Evolutionary conservation across 2,797 vertebrate species (phyloP), one percentile per base, ranked within the genome.

Genomic region (Lithobates sylvaticus): DNA sequence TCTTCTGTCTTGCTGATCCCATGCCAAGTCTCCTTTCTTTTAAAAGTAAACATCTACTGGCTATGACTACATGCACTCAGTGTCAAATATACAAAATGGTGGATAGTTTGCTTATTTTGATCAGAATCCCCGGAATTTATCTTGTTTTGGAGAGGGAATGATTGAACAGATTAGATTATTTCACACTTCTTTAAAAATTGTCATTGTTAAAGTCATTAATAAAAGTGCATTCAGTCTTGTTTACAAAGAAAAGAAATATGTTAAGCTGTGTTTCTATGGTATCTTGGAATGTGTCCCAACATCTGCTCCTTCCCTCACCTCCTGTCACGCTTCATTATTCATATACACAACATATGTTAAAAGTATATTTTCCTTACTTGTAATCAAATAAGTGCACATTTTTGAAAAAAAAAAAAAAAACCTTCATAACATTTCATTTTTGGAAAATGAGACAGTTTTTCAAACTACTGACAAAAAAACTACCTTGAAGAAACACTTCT

Each of bases 201-300:
- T 67, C 26, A 67, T 67, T 29, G 9, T 1, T 74, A 42, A 83
- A n/a, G 44, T 84, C 81, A 87, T 73, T 68, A 68, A 54, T 75
- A 79, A 84, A 75, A 83, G 32, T 84, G 65, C 29, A 58, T 75
- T 78, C 27, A 69, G 67, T 61, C 44, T 72, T 79, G 71, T 78
- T 83, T 83, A 77, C 67, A 32, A 44, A 83, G 74, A 78, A 71
- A 67, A 65, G 29, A 72, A 73, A 78, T 65, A 61, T 83, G 69
- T 71, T 83, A 83, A 87, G 47, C 39, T 69, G 81, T 79, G 69
- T 87, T 84, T 79, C 86, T 84, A 74, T 83, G 71, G 74, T 67
- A 83, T 83, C 21, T 84, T 87, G 86, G 81, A 87, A 71, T 87
- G 18, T 84, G 6, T 87, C 86, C 86, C 81, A 87, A 87, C 86